Evolutionary conservation across 2,797 vertebrate genomes (phyloP).

Genomic region (Channa striata): DNA sequence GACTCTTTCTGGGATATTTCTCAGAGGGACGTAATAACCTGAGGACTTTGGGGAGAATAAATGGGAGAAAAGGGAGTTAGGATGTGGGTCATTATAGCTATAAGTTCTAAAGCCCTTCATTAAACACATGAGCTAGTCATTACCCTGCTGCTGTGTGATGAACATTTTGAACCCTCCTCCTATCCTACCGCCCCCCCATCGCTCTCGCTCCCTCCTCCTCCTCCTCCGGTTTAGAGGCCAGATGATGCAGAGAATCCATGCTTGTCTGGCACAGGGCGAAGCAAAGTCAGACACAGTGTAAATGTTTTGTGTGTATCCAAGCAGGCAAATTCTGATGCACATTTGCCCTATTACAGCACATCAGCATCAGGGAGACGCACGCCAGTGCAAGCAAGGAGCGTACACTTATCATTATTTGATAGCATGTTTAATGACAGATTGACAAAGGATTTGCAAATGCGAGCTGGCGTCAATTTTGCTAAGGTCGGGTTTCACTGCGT

Average conservation of each 20-base stretch:
- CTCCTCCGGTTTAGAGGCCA: constrained; percentile 85
- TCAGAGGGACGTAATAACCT: constrained; percentile 71
- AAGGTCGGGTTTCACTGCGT: constrained; percentile 90
- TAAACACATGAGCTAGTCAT: constrained; percentile 81
- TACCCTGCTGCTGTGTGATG: constrained; percentile 76
- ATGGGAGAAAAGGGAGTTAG: constrained; percentile 73
- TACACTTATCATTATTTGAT: constrained; percentile 97
- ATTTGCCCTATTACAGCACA: constrained; percentile 95
- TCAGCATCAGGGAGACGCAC: constrained; percentile 91
- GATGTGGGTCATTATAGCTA: constrained; percentile 79
- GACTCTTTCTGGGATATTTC: constrained; percentile 67
- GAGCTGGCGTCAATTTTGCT: constrained; percentile 92
- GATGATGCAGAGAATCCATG: constrained; percentile 90
- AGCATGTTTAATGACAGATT: constrained; percentile 99
- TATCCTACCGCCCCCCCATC: background rate
- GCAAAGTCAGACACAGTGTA: constrained; percentile 90
- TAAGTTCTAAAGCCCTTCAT: constrained; percentile 81
- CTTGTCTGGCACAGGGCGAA: constrained; percentile 89
- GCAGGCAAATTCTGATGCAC: constrained; percentile 93
- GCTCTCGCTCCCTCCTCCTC: background rate
- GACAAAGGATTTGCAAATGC: constrained; percentile 96
- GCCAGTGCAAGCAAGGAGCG: constrained; percentile 89
- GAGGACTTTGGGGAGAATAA: constrained; percentile 74
- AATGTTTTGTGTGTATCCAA: constrained; percentile 96
- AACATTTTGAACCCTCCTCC: constrained; percentile 67